phyloP scores from a whole-genome alignment of 2,888 invertebrate genomes.

The Urechis unicinctus region DNA sequence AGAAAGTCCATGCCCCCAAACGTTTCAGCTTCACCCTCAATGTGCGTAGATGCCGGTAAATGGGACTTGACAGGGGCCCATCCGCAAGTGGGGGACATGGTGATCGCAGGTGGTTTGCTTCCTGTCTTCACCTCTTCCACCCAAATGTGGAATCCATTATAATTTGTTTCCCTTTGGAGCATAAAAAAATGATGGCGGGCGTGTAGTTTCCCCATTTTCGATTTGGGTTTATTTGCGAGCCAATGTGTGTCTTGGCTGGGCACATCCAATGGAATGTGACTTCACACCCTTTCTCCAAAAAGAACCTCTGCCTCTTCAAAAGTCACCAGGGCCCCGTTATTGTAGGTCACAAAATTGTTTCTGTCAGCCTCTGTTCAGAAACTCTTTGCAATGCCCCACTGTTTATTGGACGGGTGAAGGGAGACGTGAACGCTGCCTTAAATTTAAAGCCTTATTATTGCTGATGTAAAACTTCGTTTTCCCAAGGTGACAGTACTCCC shows the following conservation, averaged over 20 bases:
- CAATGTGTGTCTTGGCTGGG: no score
- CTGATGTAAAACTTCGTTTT: not conserved
- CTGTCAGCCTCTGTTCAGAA: no score
- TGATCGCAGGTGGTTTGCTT: constrained; percentile 21
- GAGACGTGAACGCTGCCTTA: not conserved
- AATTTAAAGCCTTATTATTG: not conserved
- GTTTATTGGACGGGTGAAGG: not conserved
- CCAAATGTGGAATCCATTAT: constrained; percentile 20
- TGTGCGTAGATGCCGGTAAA: constrained; percentile 10
- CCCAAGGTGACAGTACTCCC: not conserved
- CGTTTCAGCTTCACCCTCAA: constrained; percentile 6
- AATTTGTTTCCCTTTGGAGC: constrained; percentile 22
- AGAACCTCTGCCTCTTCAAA: not conserved
- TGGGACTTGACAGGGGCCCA: not conserved
- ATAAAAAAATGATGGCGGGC: constrained; percentile 22
- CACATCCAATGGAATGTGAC: no score
- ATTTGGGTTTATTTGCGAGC: no score
- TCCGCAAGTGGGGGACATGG: constrained; percentile 17
- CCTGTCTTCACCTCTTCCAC: constrained; percentile 21
- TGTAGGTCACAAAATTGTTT: not conserved
- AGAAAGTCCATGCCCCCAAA: constrained; percentile 10
- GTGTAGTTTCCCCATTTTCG: constrained; percentile 19
- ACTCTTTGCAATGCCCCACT: not conserved
- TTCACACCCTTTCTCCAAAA: no score
- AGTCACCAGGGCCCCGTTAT: not conserved